These are phyloP conservation scores for Microvelia longipes DNA, from an alignment of 1,140 invertebrate species.

Conservation along the genomic window DNA sequence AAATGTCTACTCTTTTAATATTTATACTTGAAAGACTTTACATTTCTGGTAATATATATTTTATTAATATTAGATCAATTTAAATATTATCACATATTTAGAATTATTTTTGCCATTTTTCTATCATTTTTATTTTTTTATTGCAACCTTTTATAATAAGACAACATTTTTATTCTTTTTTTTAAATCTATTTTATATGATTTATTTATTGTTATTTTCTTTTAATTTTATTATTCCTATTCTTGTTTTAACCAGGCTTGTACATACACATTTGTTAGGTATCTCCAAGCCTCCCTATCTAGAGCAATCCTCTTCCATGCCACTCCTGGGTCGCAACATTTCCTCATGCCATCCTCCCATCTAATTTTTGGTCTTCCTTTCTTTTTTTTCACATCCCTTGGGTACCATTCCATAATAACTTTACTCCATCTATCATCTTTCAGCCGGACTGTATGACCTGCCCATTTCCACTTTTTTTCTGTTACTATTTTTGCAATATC, in stretches of 20 bases:
- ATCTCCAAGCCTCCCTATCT: background rate
- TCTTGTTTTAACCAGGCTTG: background rate
- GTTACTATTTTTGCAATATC: background rate
- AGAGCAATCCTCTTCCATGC: background rate
- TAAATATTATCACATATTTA: too few species aligned
- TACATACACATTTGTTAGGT: background rate
- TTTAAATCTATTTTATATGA: too few species aligned
- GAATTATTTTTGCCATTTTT: too few species aligned
- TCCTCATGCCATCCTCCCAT: background rate
- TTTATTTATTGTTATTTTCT: background rate
- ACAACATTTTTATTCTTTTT: too few species aligned
- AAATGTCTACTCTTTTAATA: too few species aligned
- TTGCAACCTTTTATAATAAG: too few species aligned
- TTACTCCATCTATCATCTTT: background rate
- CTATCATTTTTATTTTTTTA: too few species aligned
- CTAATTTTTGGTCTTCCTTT: background rate
- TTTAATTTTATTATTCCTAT: background rate
- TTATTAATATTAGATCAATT: too few species aligned
- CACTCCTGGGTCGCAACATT: background rate
- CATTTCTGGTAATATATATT: too few species aligned
- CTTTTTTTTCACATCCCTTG: background rate
- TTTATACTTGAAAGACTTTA: too few species aligned
- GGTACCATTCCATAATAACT: background rate
- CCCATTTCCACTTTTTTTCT: background rate
- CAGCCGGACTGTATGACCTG: background rate